phyloP scores from a whole-genome alignment of 2,797 vertebrate genomes.

The Centroberyx gerrardi region DNA sequence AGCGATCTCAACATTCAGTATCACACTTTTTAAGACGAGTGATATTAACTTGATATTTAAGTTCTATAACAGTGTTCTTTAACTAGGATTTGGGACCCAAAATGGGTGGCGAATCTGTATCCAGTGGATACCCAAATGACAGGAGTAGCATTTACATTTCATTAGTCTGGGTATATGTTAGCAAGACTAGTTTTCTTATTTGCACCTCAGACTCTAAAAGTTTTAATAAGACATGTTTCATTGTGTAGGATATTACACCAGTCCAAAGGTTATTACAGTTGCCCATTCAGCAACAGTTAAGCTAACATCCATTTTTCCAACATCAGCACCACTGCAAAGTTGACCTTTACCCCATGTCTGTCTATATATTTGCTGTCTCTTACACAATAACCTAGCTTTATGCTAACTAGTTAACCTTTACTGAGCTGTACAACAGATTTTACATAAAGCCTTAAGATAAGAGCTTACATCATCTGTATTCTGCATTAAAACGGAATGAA shows the following conservation, averaged over 20 bases:
- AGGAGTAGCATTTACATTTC: too few relatives aligned
- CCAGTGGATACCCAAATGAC: neutral
- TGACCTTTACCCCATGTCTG: slow-evolving; percentile 51
- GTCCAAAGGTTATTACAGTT: slow-evolving; percentile 1
- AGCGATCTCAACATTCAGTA: neutral
- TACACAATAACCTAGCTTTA: slow-evolving; percentile 41
- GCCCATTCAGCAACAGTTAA: slow-evolving; percentile 27
- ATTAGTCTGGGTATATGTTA: too few relatives aligned
- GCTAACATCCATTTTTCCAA: slow-evolving; percentile 17
- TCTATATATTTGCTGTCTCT: slow-evolving; percentile 25
- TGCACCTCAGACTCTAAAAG: too few relatives aligned
- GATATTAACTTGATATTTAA: neutral
- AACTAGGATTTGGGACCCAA: neutral
- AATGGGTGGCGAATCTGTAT: neutral
- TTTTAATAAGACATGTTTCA: too few relatives aligned
- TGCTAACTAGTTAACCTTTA: slow-evolving; percentile 33
- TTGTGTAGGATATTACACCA: neutral
- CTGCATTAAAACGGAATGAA: neutral
- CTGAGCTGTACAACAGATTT: slow-evolving; percentile 11
- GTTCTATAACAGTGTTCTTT: neutral
- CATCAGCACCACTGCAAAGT: slow-evolving; percentile 49
- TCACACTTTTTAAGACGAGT: neutral
- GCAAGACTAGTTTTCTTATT: too few relatives aligned
- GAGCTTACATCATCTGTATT: neutral
- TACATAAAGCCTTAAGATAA: slow-evolving; percentile 21